Evolutionary conservation across 2,888 invertebrate species (phyloP).

Genomic region (Tethea ocularis): DNA sequence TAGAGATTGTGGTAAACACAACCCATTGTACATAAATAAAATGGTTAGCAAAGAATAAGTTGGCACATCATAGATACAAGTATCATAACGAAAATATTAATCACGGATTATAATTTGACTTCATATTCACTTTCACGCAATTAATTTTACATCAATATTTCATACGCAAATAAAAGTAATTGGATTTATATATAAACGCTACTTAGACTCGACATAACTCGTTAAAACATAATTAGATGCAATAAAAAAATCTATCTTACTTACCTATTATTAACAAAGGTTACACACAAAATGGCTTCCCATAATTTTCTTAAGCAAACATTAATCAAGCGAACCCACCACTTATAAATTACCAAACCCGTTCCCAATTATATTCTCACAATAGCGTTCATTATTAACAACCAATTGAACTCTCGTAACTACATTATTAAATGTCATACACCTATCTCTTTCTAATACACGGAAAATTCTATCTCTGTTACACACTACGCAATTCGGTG

Average conservation of each 20-base stretch:
- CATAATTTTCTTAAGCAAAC: constrained; percentile 58
- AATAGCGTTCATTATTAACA: constrained; percentile 60
- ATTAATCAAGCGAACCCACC: constrained; percentile 57
- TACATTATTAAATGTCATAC: constrained; percentile 36
- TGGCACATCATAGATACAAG: no score
- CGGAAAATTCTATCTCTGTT: constrained; percentile 18
- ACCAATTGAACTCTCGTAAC: constrained; percentile 60
- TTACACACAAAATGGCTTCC: constrained; percentile 47
- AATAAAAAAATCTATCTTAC: constrained; percentile 15
- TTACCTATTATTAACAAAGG: constrained; percentile 25
- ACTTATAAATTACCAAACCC: constrained; percentile 50
- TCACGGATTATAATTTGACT: background rate
- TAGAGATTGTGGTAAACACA: no score
- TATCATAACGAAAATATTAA: background rate
- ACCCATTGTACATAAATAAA: no score
- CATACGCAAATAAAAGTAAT: constrained; percentile 1
- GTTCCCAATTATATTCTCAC: constrained; percentile 60
- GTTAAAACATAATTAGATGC: constrained; percentile 22
- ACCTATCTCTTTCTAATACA: constrained; percentile 38
- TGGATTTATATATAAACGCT: background rate
- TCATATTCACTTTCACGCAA: constrained; percentile 4
- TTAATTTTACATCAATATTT: background rate
- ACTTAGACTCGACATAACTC: constrained; percentile 12
- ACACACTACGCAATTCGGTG: constrained; percentile 21
- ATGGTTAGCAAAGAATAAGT: no score